Base-by-base conservation (phyloP, 2,113 vertebrate species). In the Gymnocephalus cernua region DNA sequence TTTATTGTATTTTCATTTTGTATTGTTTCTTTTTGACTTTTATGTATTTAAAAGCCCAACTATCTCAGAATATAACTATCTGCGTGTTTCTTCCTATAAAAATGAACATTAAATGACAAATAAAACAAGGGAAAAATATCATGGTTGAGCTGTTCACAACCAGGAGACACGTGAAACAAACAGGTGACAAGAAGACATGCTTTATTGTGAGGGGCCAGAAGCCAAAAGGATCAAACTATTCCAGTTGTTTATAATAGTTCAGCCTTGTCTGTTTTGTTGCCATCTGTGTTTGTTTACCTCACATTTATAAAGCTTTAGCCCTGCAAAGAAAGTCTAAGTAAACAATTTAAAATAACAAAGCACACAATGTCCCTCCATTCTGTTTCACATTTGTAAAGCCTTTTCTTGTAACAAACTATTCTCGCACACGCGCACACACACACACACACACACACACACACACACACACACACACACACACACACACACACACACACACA, bases 291-390 rank as follows among this genome's bases (percentile, higher is more conserved):
- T 71, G 45, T 61, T 59, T 76, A 4, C 8, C 1, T 47, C 27
- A 21, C 0, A 29, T 11, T 45, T 47, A 15, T 54, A 15, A 45
- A 32, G 19, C n/a, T 53, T 74, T n/a, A 27, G 11, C 11, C 3
- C 35, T 59, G 3, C 21, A 62, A 73, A 44, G 48, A 27, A 73
- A 68, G 18, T 18, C 3, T 29, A 10, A 64, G 5, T 50, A 27
- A 62, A 62, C 27, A 9, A 1, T 48, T 76, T 56, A 53, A 74
- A 74, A 69, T 14, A 62, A 70, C 44, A 75, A 65, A 23, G 23
- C 29, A 29, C 59, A 66, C 23, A 74, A 21, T 44, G 9, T 63
- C 38, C 15, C 19, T 74, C 2, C 14, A 48, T 15, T 81, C 13
- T 25, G 4, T 18, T 19, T 1, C 53, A 16, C 12, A 19, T 4